Percentiles rank a stretch among this genome's conserved stretches.
Evolutionary conservation across 2,888 invertebrate species (phyloP).

Genomic region (Suillia variegata): DNA sequence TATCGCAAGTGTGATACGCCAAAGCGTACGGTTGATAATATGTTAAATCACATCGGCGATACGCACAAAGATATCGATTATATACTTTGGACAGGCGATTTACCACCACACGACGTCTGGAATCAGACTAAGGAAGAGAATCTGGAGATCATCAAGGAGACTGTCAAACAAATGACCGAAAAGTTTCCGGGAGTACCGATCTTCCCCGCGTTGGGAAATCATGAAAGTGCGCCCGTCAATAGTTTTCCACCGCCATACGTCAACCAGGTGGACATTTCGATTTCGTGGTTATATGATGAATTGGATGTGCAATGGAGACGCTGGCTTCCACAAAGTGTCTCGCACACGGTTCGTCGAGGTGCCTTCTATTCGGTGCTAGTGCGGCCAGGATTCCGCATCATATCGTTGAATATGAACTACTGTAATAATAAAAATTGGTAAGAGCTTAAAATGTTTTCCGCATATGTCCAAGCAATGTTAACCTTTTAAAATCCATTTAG

Average conservation of each 20-base stretch:
- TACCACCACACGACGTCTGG: conserved; percentile 96
- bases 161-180: conserved; percentile 81
- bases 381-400: conserved; percentile 85
- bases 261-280: conserved; percentile 77
- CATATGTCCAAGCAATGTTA: background rate
- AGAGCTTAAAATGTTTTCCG: conserved; percentile 6
- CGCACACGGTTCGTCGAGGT: conserved; percentile 82
- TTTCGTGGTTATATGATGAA: conserved; percentile 92
- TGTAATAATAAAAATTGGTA: conserved; percentile 94
- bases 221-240: conserved; percentile 94
- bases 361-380: conserved; percentile 92
- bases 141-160: conserved; percentile 81
- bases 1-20: conserved; percentile 95
- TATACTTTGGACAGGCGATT: conserved; percentile 94
- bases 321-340: conserved; percentile 89
- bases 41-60: conserved; percentile 86
- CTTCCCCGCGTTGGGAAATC: conserved; percentile 94
- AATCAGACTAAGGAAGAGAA: conserved; percentile 91
- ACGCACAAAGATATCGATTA: conserved; percentile 90
- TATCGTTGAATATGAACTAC: conserved; percentile 96
- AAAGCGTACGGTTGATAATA: conserved; percentile 87
- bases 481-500: conserved; percentile 19
- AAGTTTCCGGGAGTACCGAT: conserved; percentile 92
- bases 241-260: conserved; percentile 89
- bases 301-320: conserved; percentile 87